Evolutionary conservation across 2,888 invertebrate genomes (phyloP).

Genomic region (Scrobipalpa atriplicella): DNA sequence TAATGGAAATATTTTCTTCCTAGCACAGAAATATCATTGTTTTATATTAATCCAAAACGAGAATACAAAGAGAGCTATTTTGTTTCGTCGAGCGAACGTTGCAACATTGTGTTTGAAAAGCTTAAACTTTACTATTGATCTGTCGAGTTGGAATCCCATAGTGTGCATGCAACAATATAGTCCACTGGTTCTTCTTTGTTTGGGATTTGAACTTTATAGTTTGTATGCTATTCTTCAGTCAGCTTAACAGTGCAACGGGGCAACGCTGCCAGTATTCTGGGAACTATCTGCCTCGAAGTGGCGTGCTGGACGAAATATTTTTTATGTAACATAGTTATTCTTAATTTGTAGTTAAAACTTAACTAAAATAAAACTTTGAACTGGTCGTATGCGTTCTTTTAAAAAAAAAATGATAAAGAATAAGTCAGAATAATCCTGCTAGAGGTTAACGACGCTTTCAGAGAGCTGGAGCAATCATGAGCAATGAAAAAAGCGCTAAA

Average conservation of each 20-base stretch:
- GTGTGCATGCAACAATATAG: background rate
- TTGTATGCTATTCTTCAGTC: background rate
- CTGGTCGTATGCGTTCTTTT: background rate
- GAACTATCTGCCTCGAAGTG: too few relatives aligned
- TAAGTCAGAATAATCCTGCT: conserved; percentile 8
- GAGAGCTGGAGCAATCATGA: conserved; percentile 27
- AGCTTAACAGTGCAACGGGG: too few relatives aligned
- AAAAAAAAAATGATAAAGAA: background rate
- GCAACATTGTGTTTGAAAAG: conserved; percentile 17
- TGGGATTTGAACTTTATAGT: background rate
- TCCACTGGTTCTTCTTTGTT: conserved; percentile 2
- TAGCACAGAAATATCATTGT: background rate
- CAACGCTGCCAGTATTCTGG: too few relatives aligned
- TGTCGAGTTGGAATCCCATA: background rate
- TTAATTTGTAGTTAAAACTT: too few relatives aligned
- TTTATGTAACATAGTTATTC: too few relatives aligned
- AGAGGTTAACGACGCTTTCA: conserved; percentile 30
- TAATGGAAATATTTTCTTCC: too few relatives aligned
- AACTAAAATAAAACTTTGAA: too few relatives aligned
- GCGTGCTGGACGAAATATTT: too few relatives aligned
- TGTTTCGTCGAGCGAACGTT: background rate
- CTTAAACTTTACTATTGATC: conserved; percentile 9
- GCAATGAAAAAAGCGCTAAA: conserved; percentile 30
- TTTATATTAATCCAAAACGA: background rate
- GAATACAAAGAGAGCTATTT: background rate